These are phyloP conservation scores for Zaprionus ornatus DNA, from an alignment of 1,140 invertebrate genomes.

Conservation along the genomic window DNA sequence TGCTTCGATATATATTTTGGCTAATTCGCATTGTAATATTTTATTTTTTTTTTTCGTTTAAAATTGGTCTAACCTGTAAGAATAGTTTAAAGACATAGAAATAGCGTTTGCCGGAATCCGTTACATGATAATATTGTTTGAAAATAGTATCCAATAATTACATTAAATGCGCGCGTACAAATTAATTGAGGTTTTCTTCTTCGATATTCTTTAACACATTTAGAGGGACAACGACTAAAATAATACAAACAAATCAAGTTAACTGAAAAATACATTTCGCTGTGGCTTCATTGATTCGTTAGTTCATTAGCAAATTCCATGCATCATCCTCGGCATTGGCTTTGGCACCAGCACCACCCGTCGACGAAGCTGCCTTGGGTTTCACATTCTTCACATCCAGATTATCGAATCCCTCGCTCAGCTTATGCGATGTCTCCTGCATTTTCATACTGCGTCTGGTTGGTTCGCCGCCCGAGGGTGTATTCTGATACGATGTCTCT, in stretches of 20 bases:
- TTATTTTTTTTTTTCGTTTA: slow-evolving; percentile 50
- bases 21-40: slow-evolving; percentile 65
- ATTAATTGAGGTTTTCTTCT: slow-evolving; percentile 35
- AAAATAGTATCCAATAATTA: slow-evolving; percentile 58
- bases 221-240: slow-evolving; percentile 51
- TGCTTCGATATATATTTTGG: slow-evolving; percentile 44
- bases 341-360: slow-evolving; percentile 68
- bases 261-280: slow-evolving; percentile 38
- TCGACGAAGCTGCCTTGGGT: slow-evolving; percentile 47
- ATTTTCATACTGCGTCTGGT: slow-evolving; percentile 67
- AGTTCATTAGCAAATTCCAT: slow-evolving; percentile 86
- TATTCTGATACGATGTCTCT: slow-evolving; percentile 76
- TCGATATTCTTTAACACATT: slow-evolving; percentile 34
- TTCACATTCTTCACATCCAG: slow-evolving; percentile 84
- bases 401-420: slow-evolving; percentile 84
- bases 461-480: slow-evolving; percentile 62
- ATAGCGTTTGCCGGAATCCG: slow-evolving; percentile 34
- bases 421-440: slow-evolving; percentile 69
- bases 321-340: slow-evolving; percentile 85
- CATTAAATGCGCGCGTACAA: slow-evolving; percentile 76
- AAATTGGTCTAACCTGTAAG: slow-evolving; percentile 78
- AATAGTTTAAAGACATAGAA: slow-evolving; percentile 16
- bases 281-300: not conserved
- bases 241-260: slow-evolving; percentile 60
- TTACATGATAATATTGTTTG: slow-evolving; percentile 15